These are phyloP conservation scores for Oikopleura vanhoeffeni DNA, from an alignment of 23 tunicate species.

Conservation along the genomic window DNA sequence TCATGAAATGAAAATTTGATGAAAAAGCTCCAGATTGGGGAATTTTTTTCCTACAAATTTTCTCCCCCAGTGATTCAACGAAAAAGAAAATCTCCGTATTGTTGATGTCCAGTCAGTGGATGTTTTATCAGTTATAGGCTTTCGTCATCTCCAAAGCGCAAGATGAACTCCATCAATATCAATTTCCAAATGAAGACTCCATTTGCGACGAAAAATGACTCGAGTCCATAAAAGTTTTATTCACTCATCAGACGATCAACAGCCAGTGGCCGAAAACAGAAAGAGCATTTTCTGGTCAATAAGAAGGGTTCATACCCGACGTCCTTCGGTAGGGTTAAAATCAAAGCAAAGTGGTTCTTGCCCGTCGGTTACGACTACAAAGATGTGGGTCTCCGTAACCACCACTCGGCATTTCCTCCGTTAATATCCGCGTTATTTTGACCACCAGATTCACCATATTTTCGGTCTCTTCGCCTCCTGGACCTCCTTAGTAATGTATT, in stretches of 20 bases:
- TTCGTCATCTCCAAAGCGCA: neutral
- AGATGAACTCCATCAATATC: slow-evolving; percentile 11
- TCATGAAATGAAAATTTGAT: too few relatives aligned
- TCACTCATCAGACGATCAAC: neutral
- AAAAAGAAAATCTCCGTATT: neutral
- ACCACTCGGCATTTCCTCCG: neutral
- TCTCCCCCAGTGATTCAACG: neutral
- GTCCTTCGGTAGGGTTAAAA: slow-evolving; percentile 4
- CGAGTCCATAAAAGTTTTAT: neutral
- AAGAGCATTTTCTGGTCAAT: neutral
- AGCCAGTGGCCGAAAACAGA: neutral
- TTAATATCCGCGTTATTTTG: neutral
- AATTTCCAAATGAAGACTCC: neutral
- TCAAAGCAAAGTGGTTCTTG: slow-evolving; percentile 5
- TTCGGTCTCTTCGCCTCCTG: neutral
- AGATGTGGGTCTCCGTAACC: slow-evolving; percentile 1
- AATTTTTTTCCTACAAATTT: too few relatives aligned
- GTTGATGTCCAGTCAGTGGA: neutral
- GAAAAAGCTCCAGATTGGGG: too few relatives aligned
- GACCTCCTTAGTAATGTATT: neutral
- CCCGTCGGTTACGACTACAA: neutral
- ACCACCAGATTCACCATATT: neutral
- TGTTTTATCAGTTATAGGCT: neutral
- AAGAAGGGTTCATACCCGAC: neutral
- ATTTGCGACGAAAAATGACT: neutral